phyloP scores from a whole-genome alignment of 1,140 invertebrate species.

The Thaumetopoea pityocampa region DNA sequence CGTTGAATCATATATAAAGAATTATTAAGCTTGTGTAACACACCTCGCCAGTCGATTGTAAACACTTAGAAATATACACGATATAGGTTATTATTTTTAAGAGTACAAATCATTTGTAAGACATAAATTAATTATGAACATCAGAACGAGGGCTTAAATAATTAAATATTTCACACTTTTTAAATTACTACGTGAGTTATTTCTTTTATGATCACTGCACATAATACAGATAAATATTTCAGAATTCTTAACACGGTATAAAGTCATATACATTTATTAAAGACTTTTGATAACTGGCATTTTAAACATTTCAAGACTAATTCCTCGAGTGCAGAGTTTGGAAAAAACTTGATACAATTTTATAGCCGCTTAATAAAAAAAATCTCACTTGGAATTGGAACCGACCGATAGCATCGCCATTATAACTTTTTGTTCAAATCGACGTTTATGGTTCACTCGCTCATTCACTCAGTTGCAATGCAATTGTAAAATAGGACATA shows the following conservation, averaged over 20 bases:
- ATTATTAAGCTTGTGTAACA: slow-evolving; percentile 44
- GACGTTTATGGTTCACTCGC: slow-evolving; percentile 19
- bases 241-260: no score
- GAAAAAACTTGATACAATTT: not conserved
- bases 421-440: slow-evolving; percentile 20
- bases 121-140: slow-evolving; percentile 37
- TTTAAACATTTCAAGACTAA: no score
- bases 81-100: slow-evolving; percentile 66
- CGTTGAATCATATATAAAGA: slow-evolving; percentile 76
- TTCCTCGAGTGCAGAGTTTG: no score
- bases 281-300: no score
- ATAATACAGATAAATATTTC: no score
- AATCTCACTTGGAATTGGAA: slow-evolving; percentile 21
- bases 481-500: slow-evolving; percentile 8
- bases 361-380: slow-evolving; percentile 6
- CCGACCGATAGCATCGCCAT: slow-evolving; percentile 27
- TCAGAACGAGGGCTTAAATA: slow-evolving; percentile 22
- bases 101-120: slow-evolving; percentile 50
- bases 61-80: slow-evolving; percentile 49
- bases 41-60: slow-evolving; percentile 41
- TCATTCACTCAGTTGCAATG: slow-evolving; percentile 11
- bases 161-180: slow-evolving; percentile 23
- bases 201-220: slow-evolving; percentile 46
- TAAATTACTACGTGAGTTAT: slow-evolving; percentile 19
- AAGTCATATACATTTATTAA: no score